Evolutionary conservation across 92 coral and sea anemone genomes (phyloP).

Genomic region (Palythoa grandiflora): DNA sequence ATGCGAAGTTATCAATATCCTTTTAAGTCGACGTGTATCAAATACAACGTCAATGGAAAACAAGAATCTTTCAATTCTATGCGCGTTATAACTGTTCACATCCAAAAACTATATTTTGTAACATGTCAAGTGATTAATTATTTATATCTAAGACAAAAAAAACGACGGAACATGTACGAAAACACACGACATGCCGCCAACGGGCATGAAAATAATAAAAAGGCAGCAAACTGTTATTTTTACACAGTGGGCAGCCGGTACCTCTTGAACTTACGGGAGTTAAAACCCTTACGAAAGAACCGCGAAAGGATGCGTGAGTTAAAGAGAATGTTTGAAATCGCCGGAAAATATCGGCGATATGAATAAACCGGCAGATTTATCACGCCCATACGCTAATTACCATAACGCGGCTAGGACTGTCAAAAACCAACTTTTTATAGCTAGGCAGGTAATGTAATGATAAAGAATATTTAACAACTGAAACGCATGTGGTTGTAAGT

Average conservation of each 20-base stretch:
- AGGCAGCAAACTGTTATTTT: neutral
- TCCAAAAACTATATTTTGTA: constrained; percentile 12
- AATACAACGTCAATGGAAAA: neutral
- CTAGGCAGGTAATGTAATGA: constrained; percentile 15
- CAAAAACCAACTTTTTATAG: neutral
- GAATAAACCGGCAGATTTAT: neutral
- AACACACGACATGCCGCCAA: constrained; percentile 26
- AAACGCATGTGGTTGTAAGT: neutral
- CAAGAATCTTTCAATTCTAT: neutral
- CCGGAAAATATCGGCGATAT: constrained; percentile 17
- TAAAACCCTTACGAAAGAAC: neutral
- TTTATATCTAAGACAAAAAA: constrained; percentile 35
- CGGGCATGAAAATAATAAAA: constrained; percentile 10
- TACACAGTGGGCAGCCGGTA: neutral
- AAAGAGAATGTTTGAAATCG: neutral
- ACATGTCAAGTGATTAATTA: neutral
- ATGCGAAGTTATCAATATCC: neutral
- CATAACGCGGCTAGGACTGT: neutral
- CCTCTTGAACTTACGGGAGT: neutral
- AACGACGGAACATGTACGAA: constrained; percentile 24
- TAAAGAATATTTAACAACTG: neutral
- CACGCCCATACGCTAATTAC: neutral
- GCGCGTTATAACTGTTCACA: constrained; percentile 3
- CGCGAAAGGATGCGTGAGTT: constrained; percentile 2
- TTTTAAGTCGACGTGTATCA: neutral